A percentile compares a stretch with the other conserved stretches of the same genome.
phyloP scores from a whole-genome alignment of 1,140 invertebrate genomes.

The Vollenhovia emeryi region DNA sequence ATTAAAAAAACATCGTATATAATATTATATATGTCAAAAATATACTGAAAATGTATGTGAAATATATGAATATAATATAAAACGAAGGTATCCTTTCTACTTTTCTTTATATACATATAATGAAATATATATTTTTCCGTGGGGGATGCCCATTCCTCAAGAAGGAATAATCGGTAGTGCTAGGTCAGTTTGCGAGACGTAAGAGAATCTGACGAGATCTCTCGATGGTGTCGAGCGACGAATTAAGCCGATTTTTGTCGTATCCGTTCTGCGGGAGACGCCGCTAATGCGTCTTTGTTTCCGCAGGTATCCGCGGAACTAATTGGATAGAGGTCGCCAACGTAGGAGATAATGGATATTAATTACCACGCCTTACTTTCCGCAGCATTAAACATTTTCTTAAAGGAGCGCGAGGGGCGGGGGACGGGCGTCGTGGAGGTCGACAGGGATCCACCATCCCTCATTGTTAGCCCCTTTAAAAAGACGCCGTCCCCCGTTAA shows the following conservation, averaged over 20 bases:
- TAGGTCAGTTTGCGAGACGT: background rate
- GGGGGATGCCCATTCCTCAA: background rate
- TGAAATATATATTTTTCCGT: too few species aligned
- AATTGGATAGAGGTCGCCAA: slow-evolving; percentile 82
- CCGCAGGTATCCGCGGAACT: slow-evolving; percentile 74
- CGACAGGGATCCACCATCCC: slow-evolving; percentile 79
- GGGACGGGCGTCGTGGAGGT: slow-evolving; percentile 14
- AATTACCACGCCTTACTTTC: slow-evolving; percentile 85
- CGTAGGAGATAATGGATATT: slow-evolving; percentile 85
- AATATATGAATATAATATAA: too few species aligned
- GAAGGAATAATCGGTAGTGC: background rate
- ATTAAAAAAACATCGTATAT: too few species aligned
- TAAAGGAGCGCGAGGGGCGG: slow-evolving; percentile 56
- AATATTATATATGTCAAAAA: too few species aligned
- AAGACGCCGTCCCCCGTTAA: slow-evolving; percentile 81
- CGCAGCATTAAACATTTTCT: slow-evolving; percentile 85
- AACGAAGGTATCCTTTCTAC: too few species aligned
- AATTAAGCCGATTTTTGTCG: slow-evolving; percentile 46
- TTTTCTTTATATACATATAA: too few species aligned
- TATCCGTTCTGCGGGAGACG: slow-evolving; percentile 36
- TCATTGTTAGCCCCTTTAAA: slow-evolving; percentile 85
- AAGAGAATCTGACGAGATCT: background rate
- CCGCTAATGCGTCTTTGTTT: slow-evolving; percentile 82
- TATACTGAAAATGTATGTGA: too few species aligned
- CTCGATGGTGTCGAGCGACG: slow-evolving; percentile 38